Evolutionary conservation across 2,113 vertebrate species (phyloP).

Genomic region (Danionella cerebrum): DNA sequence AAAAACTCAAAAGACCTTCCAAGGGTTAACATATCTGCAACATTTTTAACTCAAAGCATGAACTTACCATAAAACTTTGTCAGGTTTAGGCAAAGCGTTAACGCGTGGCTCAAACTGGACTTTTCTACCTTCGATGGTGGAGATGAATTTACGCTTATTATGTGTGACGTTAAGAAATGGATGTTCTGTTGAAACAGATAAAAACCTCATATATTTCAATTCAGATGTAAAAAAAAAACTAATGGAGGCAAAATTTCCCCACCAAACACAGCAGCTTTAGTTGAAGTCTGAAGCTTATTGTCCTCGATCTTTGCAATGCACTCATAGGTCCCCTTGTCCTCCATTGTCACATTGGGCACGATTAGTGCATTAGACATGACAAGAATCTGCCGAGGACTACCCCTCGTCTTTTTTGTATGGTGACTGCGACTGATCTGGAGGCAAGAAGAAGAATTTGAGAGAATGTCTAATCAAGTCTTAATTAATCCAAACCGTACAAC

Average conservation of each 20-base stretch:
- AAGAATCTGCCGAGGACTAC: accelerated
- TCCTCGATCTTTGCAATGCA: constrained; percentile 56
- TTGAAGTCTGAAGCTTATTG: background rate
- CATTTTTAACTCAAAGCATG: background rate
- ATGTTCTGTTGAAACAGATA: constrained; percentile 64
- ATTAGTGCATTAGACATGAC: constrained; percentile 49
- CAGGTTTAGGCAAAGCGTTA: constrained; percentile 66
- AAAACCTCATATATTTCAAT: background rate
- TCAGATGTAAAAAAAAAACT: background rate
- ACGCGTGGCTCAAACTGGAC: constrained; percentile 69
- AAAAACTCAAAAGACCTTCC: too few relatives aligned
- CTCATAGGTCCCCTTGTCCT: constrained; percentile 65
- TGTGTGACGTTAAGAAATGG: constrained; percentile 64
- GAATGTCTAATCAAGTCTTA: background rate
- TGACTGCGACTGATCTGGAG: constrained; percentile 43
- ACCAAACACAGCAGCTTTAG: constrained; percentile 68
- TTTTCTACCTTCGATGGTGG: constrained; percentile 54
- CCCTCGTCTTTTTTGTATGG: background rate
- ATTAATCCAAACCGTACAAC: background rate
- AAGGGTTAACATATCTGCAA: background rate
- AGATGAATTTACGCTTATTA: constrained; percentile 35
- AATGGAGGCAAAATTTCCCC: constrained; percentile 32
- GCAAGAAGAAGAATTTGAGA: constrained; percentile 20
- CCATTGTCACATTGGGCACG: constrained; percentile 66
- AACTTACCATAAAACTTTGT: constrained; percentile 66